Base-by-base conservation (phyloP, 2,888 invertebrate species). In the Ectobius pallidus region DNA sequence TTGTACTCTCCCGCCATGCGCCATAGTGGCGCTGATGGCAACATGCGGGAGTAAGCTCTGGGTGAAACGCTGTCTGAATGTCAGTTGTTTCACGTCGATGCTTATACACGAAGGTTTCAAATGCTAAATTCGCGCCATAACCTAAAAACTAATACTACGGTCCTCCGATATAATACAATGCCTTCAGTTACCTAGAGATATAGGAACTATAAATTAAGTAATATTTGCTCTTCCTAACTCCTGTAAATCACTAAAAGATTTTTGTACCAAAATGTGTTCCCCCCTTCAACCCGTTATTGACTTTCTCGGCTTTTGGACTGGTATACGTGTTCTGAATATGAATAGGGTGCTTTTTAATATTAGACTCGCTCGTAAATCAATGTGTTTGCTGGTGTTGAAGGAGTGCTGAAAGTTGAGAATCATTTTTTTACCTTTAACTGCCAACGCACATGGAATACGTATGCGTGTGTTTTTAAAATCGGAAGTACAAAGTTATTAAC, bases 51-150 rank as follows among this genome's bases (percentile, higher is more conserved):
- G 42, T 7, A 52, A 52, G 2, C 14, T 39, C 52, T 25, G 52
- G 52, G 52, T 22, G 16, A 52, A 52, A 25, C 63, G 63, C 18
- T 14, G 4, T 39, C 39, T 25, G 20, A n/a, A n/a, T n/a, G 63
- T 63, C 63, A 63, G 63, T 63, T 63, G 63, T 34, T 34, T 20
- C 14, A 63, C 63, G 63, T 34, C 62, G 16, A 22, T 32, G 62
- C 32, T 32, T 30, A 34, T 18, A 20, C 25, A n/a, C n/a, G 42
- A 42, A 22, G 52, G 52, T 20, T 22, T 52, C 22, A 9, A 46
- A 25, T 14, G 25, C 11, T n/a, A n/a, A n/a, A n/a, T n/a, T n/a
- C n/a, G n/a, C n/a, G n/a, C n/a, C n/a, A n/a, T n/a, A n/a, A n/a
- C n/a, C n/a, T n/a, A n/a, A n/a, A n/a, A n/a, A n/a, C n/a, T n/a